Conservation (phyloP, 2,888 invertebrate species). For the Yponomeuta sedellus region DNA sequence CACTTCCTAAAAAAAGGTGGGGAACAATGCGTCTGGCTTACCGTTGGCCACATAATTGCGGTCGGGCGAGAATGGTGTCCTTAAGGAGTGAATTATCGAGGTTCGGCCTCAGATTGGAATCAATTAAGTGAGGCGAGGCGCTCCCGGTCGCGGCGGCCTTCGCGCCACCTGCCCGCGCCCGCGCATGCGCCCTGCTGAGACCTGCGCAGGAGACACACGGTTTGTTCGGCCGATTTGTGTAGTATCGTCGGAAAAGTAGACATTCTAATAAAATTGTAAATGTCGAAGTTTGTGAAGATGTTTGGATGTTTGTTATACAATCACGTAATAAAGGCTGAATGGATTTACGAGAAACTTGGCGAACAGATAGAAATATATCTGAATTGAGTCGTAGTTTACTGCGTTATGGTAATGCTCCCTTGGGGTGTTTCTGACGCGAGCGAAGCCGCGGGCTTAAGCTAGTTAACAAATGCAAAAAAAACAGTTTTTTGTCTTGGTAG, state of each 20-base stretch:
- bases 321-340: no score
- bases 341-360: no score
- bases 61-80: conserved; percentile 48
- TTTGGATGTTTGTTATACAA: no score
- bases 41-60: conserved; percentile 40
- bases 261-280: no score
- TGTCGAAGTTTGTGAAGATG: no score
- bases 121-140: conserved; percentile 65
- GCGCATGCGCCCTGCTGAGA: conserved; percentile 20
- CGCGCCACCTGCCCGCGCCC: conserved; percentile 56
- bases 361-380: no score
- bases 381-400: no score
- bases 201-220: not conserved
- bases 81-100: conserved; percentile 51
- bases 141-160: conserved; percentile 58
- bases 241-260: not conserved
- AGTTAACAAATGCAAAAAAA: no score
- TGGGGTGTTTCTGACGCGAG: no score
- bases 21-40: conserved; percentile 30
- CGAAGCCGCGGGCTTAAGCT: no score
- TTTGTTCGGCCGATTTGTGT: not conserved
- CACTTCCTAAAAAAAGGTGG: conserved; percentile 11
- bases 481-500: no score
- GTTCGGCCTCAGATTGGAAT: conserved; percentile 65
- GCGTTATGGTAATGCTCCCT: no score